Evolutionary conservation across 2,888 invertebrate genomes (phyloP), one percentile per base, ranked within the genome.

Genomic region (Sarcophaga rosellei): DNA sequence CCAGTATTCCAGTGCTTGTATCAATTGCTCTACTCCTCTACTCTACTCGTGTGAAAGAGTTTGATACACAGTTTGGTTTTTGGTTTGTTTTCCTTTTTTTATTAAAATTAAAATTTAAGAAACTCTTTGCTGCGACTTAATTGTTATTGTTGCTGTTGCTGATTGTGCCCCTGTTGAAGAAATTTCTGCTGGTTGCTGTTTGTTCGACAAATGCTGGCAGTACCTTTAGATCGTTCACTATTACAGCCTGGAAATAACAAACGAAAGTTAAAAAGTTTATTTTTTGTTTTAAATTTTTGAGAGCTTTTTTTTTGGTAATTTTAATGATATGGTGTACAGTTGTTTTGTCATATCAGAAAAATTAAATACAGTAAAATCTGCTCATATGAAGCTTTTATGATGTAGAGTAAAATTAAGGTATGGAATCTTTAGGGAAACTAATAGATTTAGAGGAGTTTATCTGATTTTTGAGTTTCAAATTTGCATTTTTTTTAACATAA

Each of bases 191-290:
- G 25, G 59, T 44, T 69, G 47, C 21, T 72, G n/a, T 81, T 53
- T 53, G 10, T 63, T 44, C 61, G 72, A 61, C 66, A 77, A 35
- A 70, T 76, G 76, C 65, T 75, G 75, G 23, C 59, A 73, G 21
- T 76, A 59, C 23, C 65, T 77, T 76, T 59, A 20, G 59, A 76
- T 76, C 8, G 63, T 59, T 45, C n/a, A 63, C 63, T 25, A 61
- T 72, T 35, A 17, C 21, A 70, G 47, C 45, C 76, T 76, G 76
- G n/a, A 82, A 66, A 76, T 70, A 61, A 63, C 53, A 23, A 79
- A 66, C 17, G 74, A 17, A 79, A 75, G 57, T 75, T 79, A 79
- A 68, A 66, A 61, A 23, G 10, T 35, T 35, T 35, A 69, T 45
- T 68, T 73, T 66, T 76, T 75, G 66, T 23, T 35, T 61, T 44